These are phyloP conservation scores for Acestrorhynchus altus DNA, from an alignment of 2,797 vertebrate genomes.

Conservation along the genomic window DNA sequence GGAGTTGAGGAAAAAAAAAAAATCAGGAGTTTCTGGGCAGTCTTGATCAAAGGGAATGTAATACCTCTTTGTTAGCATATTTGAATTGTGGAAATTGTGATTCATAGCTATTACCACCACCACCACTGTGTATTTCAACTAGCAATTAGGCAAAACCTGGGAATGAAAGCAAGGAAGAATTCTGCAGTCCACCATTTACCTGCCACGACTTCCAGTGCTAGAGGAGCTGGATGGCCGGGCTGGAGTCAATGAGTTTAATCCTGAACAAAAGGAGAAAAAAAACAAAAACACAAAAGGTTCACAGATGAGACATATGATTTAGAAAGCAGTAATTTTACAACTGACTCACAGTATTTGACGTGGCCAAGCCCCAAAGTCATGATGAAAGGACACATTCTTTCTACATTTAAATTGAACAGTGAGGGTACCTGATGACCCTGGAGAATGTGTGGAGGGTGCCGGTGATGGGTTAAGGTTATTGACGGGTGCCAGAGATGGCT, in stretches of 20 bases:
- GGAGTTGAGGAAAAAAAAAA: no score
- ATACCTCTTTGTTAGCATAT: no score
- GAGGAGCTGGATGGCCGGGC: constrained; percentile 97
- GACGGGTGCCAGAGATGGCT: constrained; percentile 77
- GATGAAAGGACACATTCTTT: background rate
- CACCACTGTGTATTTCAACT: no score
- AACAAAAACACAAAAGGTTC: background rate
- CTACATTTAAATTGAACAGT: background rate
- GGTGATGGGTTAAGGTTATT: constrained; percentile 95
- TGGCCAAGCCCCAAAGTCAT: background rate
- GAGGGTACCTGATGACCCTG: constrained; percentile 92
- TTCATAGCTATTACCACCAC: no score
- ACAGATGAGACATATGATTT: background rate
- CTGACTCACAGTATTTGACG: no score
- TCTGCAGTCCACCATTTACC: constrained; percentile 73
- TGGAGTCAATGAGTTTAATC: constrained; percentile 93
- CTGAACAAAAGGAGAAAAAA: constrained; percentile 67
- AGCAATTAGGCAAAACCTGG: no score
- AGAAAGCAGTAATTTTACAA: no score
- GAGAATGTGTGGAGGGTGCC: constrained; percentile 91
- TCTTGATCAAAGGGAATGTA: no score
- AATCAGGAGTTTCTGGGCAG: no score
- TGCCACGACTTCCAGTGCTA: constrained; percentile 97
- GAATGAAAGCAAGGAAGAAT: no score
- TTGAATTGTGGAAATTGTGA: no score